Percentiles rank a stretch among this genome's conserved stretches.
These are phyloP conservation scores for Phalera bucephala DNA, from an alignment of 2,888 invertebrate species.

Conservation along the genomic window DNA sequence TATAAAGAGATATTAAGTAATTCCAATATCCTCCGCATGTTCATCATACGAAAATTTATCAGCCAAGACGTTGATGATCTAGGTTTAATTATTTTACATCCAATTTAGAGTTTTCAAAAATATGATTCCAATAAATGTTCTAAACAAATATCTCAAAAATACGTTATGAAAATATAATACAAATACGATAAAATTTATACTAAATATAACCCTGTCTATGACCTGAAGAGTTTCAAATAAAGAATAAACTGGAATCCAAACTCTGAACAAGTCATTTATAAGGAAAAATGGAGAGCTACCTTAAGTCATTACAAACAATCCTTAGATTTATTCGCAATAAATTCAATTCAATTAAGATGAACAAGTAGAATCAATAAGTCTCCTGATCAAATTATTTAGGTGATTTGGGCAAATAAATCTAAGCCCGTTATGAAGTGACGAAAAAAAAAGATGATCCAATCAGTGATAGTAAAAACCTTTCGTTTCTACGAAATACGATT, in stretches of 20 bases:
- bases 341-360: constrained; percentile 6
- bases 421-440: not conserved
- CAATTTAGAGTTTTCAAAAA: constrained; percentile 81
- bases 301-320: constrained; percentile 18
- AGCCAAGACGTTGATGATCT: constrained; percentile 67
- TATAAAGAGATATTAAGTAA: constrained; percentile 33
- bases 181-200: constrained; percentile 83
- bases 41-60: constrained; percentile 37
- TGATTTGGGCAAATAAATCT: not conserved
- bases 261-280: constrained; percentile 75
- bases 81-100: constrained; percentile 61
- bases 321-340: constrained; percentile 7
- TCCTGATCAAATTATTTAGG: not conserved
- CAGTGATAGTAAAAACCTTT: constrained; percentile 11
- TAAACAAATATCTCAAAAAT: constrained; percentile 82
- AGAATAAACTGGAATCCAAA: constrained; percentile 63
- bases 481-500: constrained; percentile 19
- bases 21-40: constrained; percentile 24
- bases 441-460: constrained; percentile 6
- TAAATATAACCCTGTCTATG: constrained; percentile 84
- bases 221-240: constrained; percentile 80
- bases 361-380: not conserved
- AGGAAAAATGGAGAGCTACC: constrained; percentile 34
- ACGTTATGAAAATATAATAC: constrained; percentile 82
- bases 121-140: constrained; percentile 79